Evolutionary conservation across 2,888 invertebrate genomes (phyloP).

Genomic region (Liopterus haemorrhoidalis): DNA sequence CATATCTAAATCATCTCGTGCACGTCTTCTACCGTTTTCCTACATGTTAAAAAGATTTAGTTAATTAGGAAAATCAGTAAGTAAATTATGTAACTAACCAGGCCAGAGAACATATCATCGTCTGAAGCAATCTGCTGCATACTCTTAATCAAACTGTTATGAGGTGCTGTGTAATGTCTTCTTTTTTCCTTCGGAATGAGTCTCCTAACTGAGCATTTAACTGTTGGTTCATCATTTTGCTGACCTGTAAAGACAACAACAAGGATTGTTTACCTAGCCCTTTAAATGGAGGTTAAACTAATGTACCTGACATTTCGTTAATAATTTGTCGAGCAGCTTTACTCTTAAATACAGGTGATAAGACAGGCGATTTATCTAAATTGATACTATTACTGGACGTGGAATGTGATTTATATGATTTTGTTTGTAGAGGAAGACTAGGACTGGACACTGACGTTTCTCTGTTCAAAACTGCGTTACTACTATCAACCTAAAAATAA

Average conservation of each 20-base stretch:
- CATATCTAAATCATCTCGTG: conserved; percentile 82
- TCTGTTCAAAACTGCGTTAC: conserved; percentile 33
- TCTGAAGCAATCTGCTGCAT: conserved; percentile 34
- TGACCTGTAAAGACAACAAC: conserved; percentile 10
- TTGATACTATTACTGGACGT: conserved; percentile 30
- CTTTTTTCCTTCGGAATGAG: conserved; percentile 76
- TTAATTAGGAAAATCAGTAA: too few relatives aligned
- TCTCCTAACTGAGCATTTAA: conserved; percentile 49
- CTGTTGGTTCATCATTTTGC: conserved; percentile 32
- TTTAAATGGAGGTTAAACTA: not conserved
- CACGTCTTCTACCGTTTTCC: conserved; percentile 54
- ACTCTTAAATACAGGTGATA: conserved; percentile 79
- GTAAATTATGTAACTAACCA: too few relatives aligned
- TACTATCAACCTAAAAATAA: conserved; percentile 15
- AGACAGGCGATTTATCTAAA: conserved; percentile 48
- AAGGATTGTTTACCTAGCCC: not conserved
- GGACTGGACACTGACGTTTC: conserved; percentile 38
- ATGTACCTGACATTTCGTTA: conserved; percentile 62
- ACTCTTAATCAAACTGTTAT: conserved; percentile 46
- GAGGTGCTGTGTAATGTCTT: conserved; percentile 81
- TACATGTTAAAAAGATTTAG: conserved; percentile 33
- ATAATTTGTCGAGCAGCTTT: conserved; percentile 83
- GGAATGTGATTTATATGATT: conserved; percentile 28
- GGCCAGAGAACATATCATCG: too few relatives aligned
- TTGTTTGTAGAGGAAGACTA: conserved; percentile 34